A percentile compares a stretch with the other conserved stretches of the same genome.
Conservation (phyloP, 2,113 vertebrate genomes). For the Zootoca vivipara region DNA sequence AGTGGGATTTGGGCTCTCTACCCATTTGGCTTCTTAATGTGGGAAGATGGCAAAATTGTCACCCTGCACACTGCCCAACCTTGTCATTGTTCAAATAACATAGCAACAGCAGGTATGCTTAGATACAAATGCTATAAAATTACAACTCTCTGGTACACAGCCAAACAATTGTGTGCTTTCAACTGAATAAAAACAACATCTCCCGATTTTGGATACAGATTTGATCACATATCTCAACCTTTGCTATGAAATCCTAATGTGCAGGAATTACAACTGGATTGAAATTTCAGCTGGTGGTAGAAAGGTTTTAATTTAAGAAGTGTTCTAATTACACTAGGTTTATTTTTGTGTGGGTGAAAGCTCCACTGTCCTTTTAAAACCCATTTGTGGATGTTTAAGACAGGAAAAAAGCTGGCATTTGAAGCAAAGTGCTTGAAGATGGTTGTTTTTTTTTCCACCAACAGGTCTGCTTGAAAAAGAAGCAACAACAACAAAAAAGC, state of each 20-base stretch:
- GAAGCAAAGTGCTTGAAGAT: neutral
- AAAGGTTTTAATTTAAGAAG: neutral
- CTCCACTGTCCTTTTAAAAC: neutral
- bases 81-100: neutral
- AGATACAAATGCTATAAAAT: neutral
- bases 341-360: neutral
- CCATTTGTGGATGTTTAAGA: neutral
- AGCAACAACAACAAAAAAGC: neutral
- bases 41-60: neutral
- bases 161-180: neutral
- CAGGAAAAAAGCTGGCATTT: neutral
- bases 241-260: neutral
- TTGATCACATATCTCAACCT: neutral
- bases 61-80: neutral
- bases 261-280: neutral
- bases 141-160: neutral
- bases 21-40: neutral
- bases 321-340: neutral
- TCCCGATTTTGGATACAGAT: neutral
- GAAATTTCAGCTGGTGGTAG: neutral
- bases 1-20: neutral
- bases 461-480: neutral
- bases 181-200: neutral
- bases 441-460: neutral
- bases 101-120: neutral